Base-by-base conservation (phyloP, 2,113 vertebrate genomes). In the Panthera leo region DNA sequence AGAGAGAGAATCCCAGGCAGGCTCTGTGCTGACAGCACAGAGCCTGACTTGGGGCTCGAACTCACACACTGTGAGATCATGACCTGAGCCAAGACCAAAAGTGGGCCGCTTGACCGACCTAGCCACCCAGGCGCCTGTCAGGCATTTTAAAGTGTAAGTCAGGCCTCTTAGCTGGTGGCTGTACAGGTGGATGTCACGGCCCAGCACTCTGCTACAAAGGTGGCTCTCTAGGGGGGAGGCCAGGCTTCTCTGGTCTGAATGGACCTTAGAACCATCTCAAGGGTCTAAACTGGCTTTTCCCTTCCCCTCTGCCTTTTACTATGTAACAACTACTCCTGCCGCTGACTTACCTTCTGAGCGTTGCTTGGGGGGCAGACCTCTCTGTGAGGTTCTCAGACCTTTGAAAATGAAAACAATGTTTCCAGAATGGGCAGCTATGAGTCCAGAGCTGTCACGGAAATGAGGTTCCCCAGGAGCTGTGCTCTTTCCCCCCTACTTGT, bases 361-460 rank as follows among this genome's bases (percentile, higher is more conserved):
- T 55, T 80, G 45, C 34, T 31, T 39, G 39, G 55, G n/a, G 42
- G 53, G 53, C 42, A 89, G 55, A 19, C 63, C 42, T 63, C 19
- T 73, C 42, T 76, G 8, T 25, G 42, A 65, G 65, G 7, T 70
- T 91, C 63, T 68, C 15, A 11, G 73, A 76, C 58, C 58, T 86
- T 83, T 71, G 31, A 53, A 76, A 79, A 55, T 71, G 63, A 65
- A 92, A 97, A 48, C 27, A 19, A 1, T 75, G n/a, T 82, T 91
- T 88, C 51, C 63, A 83, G 70, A 61, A 78, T 21, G 15, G 42
- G 27, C 0, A n/a, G 1, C 27, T 55, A 0, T 39, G 86, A 85
- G 68, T 63, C 48, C 39, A 31, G 55, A 80, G 71, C 7, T 14
- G 31, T 70, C 45, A 1, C 34, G 12, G 88, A 58, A 48, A 53